phyloP scores from a whole-genome alignment of 2,113 vertebrate genomes.

The Paraplagusia blochii region DNA sequence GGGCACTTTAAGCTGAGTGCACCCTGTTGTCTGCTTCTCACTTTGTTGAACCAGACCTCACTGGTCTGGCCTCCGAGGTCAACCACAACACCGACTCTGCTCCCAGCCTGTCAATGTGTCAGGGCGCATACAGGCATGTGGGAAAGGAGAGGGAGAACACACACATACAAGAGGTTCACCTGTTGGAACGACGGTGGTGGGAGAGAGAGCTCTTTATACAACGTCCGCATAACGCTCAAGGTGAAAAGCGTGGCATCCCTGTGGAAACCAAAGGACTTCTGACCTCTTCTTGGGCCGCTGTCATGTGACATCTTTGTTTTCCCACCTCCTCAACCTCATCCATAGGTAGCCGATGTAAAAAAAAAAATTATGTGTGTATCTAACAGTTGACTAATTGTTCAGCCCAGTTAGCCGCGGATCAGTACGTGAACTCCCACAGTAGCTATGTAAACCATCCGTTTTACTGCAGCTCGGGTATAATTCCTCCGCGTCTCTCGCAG shows the following conservation, averaged over 20 bases:
- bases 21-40: slow-evolving; percentile 60
- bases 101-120: slow-evolving; percentile 68
- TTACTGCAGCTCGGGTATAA: slow-evolving; percentile 19
- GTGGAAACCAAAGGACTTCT: slow-evolving; percentile 49
- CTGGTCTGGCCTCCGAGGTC: slow-evolving; percentile 54
- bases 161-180: slow-evolving; percentile 56
- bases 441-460: slow-evolving; percentile 6
- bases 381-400: neutral
- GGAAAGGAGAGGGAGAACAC: slow-evolving; percentile 25
- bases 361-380: slow-evolving; percentile 5
- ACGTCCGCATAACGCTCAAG: slow-evolving; percentile 50
- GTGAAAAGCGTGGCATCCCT: slow-evolving; percentile 49
- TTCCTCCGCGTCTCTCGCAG: slow-evolving; percentile 17
- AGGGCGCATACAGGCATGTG: slow-evolving; percentile 61
- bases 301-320: slow-evolving; percentile 66
- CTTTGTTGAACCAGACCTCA: slow-evolving; percentile 54
- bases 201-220: slow-evolving; percentile 51
- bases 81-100: slow-evolving; percentile 58
- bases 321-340: slow-evolving; percentile 11
- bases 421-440: slow-evolving; percentile 8
- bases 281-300: slow-evolving; percentile 36
- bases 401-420: slow-evolving; percentile 10
- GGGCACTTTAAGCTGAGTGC: slow-evolving; percentile 50
- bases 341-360: slow-evolving; percentile 8
- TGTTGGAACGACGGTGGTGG: slow-evolving; percentile 50